phyloP scores from a whole-genome alignment of 2,797 vertebrate species.

The Champsocephalus esox region DNA sequence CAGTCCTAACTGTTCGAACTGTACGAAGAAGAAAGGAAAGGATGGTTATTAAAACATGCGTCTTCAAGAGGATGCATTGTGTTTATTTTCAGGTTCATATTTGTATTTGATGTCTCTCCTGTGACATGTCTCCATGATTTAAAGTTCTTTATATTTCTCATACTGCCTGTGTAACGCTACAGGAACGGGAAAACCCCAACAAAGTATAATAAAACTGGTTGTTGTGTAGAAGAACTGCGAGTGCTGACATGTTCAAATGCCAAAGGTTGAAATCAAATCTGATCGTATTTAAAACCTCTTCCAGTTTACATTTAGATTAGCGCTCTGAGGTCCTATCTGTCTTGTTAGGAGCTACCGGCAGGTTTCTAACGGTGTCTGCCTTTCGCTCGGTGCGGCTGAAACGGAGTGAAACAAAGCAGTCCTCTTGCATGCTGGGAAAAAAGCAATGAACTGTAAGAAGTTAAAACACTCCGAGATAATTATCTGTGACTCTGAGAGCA shows the following conservation, averaged over 20 bases:
- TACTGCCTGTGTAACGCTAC: too few relatives aligned
- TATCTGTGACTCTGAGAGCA: background rate
- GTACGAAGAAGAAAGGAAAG: too few relatives aligned
- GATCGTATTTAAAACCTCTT: too few relatives aligned
- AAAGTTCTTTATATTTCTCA: too few relatives aligned
- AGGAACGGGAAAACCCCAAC: too few relatives aligned
- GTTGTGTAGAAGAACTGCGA: background rate
- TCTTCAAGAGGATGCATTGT: too few relatives aligned
- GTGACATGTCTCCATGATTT: too few relatives aligned
- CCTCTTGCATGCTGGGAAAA: background rate
- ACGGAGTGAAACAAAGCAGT: background rate
- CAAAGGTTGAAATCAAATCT: background rate
- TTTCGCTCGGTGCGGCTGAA: background rate
- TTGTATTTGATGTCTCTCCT: too few relatives aligned
- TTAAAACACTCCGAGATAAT: background rate
- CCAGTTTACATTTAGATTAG: too few relatives aligned
- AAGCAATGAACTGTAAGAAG: background rate
- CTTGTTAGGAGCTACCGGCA: background rate
- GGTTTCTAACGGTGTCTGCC: background rate
- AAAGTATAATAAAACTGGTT: too few relatives aligned
- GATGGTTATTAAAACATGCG: background rate
- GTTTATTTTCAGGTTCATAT: too few relatives aligned
- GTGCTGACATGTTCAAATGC: background rate
- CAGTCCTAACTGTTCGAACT: too few relatives aligned
- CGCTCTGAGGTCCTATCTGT: background rate